Percentiles rank a stretch among this genome's conserved stretches.
Conservation (phyloP, 2,888 invertebrate species). For the Oeneis ivallda region DNA sequence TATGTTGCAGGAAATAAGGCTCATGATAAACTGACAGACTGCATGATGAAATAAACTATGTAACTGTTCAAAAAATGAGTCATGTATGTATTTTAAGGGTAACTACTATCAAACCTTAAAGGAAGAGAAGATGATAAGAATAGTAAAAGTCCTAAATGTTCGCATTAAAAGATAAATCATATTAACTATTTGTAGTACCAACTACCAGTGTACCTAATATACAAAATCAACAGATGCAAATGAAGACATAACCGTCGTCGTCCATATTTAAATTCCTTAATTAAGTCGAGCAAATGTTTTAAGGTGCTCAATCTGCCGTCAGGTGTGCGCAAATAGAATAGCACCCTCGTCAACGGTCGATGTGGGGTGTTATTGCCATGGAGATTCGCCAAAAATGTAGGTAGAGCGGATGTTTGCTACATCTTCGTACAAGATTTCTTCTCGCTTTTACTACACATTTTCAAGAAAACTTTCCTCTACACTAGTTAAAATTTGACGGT, state of each 20-base stretch:
- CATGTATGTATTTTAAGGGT: background rate
- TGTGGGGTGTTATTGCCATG: conserved; percentile 27
- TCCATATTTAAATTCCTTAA: conserved; percentile 47
- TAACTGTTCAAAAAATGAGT: too few relatives aligned
- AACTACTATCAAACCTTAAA: too few relatives aligned
- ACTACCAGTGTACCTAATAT: conserved; percentile 8
- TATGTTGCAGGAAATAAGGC: conserved; percentile 42
- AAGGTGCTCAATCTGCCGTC: conserved; percentile 44
- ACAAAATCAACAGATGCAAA: conserved; percentile 27
- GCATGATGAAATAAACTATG: too few relatives aligned
- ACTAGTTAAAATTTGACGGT: too few relatives aligned
- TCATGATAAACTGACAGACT: too few relatives aligned
- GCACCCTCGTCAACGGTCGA: conserved; percentile 50
- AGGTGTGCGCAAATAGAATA: conserved; percentile 49
- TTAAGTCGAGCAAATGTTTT: conserved; percentile 48
- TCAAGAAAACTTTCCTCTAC: too few relatives aligned
- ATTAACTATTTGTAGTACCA: background rate
- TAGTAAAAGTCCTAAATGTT: too few relatives aligned
- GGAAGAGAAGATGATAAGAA: too few relatives aligned
- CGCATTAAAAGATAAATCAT: background rate
- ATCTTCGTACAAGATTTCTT: background rate
- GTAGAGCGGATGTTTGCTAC: background rate
- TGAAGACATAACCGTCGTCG: conserved; percentile 29
- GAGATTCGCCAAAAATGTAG: background rate
- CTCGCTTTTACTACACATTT: too few relatives aligned